A percentile compares a stretch with the other conserved stretches of the same genome.
phyloP scores from a whole-genome alignment of 2,797 vertebrate species.

The Schizopygopsis malacanthus region DNA sequence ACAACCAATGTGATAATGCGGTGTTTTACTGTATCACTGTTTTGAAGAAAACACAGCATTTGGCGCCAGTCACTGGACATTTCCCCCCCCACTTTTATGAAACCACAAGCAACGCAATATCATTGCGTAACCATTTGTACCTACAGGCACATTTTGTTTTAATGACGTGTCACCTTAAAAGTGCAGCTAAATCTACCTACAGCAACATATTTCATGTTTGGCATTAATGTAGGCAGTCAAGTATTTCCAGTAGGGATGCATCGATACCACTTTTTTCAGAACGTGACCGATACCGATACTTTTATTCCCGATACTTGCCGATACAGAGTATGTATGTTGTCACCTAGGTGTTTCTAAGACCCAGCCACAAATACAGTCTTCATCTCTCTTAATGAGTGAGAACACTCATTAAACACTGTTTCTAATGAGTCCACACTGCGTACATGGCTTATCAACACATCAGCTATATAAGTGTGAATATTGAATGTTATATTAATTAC shows the following conservation, averaged over 20 bases:
- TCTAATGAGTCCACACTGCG: not conserved
- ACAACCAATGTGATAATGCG: no score
- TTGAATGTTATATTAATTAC: not conserved
- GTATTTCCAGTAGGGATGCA: no score
- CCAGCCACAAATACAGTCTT: slow-evolving; percentile 10
- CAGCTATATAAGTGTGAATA: not conserved
- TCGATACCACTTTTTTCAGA: no score
- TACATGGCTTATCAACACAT: not conserved
- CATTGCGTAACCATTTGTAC: not conserved
- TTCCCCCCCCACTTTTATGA: not conserved
- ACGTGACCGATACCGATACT: no score
- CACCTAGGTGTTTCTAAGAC: slow-evolving; percentile 5
- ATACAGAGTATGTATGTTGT: no score
- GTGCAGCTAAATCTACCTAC: no score
- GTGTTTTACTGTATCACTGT: no score
- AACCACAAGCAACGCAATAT: not conserved
- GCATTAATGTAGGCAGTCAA: no score
- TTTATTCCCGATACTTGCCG: no score
- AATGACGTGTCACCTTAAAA: no score
- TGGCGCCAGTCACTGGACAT: not conserved
- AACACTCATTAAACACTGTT: not conserved
- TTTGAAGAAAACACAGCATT: not conserved
- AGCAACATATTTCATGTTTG: no score
- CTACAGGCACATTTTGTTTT: no score
- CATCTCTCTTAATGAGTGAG: not conserved